Percentiles rank a stretch among this genome's conserved stretches.
Evolutionary conservation across 2,797 vertebrate genomes (phyloP).

Genomic region (Stomatorhinus walkeri): DNA sequence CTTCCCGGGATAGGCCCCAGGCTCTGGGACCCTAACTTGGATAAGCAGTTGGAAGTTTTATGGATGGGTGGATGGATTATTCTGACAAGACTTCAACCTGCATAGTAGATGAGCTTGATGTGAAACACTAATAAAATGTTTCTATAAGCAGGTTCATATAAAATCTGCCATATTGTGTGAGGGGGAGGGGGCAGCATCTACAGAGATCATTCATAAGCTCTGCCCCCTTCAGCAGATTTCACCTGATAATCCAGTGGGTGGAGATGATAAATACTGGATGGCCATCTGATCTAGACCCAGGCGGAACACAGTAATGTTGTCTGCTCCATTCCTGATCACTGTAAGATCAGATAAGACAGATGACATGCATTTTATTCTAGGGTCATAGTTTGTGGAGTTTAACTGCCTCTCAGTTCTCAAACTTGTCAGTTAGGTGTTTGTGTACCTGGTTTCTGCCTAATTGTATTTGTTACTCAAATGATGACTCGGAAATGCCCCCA

Average conservation of each 20-base stretch:
- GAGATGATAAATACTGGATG: slow-evolving; percentile 26
- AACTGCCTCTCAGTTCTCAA: neutral
- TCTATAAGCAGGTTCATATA: neutral
- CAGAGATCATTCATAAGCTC: neutral
- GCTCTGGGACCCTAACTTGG: neutral
- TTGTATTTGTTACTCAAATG: neutral
- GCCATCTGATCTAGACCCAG: slow-evolving; percentile 24
- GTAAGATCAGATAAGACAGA: neutral
- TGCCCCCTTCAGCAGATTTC: neutral
- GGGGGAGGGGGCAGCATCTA: neutral
- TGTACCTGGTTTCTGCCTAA: neutral
- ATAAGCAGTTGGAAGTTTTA: neutral
- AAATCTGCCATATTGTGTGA: neutral
- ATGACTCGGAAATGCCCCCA: neutral
- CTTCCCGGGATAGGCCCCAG: neutral
- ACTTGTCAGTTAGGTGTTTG: neutral
- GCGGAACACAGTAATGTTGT: slow-evolving; percentile 12
- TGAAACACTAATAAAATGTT: neutral
- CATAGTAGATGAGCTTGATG: neutral
- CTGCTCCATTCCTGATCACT: slow-evolving; percentile 25
- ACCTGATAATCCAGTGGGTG: slow-evolving; percentile 25
- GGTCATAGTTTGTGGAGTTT: neutral
- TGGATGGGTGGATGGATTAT: neutral
- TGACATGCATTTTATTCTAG: neutral
- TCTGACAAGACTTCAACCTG: neutral